Evolutionary conservation across 2,888 invertebrate species (phyloP), one percentile per base, ranked within the genome.

Genomic region (Dryobota labecula): DNA sequence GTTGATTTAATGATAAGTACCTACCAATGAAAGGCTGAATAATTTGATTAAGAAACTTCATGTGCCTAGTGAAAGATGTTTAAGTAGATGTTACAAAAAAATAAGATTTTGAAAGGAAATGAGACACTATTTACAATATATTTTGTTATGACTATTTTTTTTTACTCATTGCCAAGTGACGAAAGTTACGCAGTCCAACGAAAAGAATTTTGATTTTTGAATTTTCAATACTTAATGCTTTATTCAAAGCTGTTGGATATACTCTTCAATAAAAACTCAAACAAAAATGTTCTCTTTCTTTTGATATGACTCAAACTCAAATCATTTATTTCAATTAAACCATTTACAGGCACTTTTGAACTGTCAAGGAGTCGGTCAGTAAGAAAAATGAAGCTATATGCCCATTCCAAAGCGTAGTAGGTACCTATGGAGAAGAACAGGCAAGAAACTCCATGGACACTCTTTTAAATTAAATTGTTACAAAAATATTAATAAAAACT

Each of bases 11-110:
- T 60, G 9, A 20, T 54, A 56, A 51, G 15, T 41, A 24, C 33
- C 2, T 36, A 36, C 3, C 24, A 33, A 54, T 36, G 24, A 4
- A 38, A 61, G 72, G 47, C 72, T 72, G 72, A 72, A 45, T 54
- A 11, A 27, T 1, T 36, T n/a, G 2, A 41, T 18, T 18, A 30
- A 30, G 15, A 45, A 33, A 58, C n/a, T 24, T 9, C 33, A 69
- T 9, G n/a, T 54, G 45, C 38, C 45, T 38, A n/a, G 20, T 38
- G n/a, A 70, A 30, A 54, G 7, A 15, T 45, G n/a, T n/a, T n/a
- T 38, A 67, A 27, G 27, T 6, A 66, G 0, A 27, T 15, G 11
- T 15, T 27, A 41, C 0, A 27, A n/a, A 27, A 24, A 27, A 38
- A 56, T 0, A 20, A 15, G 2, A 20, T 27, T 20, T 30, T 13